phyloP scores from a whole-genome alignment of 2,113 vertebrate genomes.

The Marcusenius ussheri region DNA sequence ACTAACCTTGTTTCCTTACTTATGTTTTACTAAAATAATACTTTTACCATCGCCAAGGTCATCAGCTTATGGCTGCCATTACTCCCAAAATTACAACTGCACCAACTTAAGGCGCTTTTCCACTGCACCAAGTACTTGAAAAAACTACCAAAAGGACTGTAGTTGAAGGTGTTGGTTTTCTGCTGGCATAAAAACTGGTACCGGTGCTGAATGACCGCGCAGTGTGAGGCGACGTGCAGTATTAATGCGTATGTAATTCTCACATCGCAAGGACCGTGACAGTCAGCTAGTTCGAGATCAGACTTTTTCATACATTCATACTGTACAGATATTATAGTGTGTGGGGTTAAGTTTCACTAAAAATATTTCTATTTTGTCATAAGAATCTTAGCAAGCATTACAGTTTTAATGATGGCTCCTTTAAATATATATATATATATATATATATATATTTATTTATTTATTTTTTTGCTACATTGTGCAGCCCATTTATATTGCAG shows the following conservation, averaged over 20 bases:
- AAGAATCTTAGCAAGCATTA: too few species aligned
- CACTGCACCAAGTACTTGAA: neutral
- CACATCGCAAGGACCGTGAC: neutral
- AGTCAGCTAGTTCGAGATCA: neutral
- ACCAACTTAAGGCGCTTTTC: neutral
- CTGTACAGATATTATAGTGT: neutral
- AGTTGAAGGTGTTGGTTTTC: neutral
- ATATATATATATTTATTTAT: too few species aligned
- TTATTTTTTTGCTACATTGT: too few species aligned
- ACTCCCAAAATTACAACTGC: neutral
- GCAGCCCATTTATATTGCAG: too few species aligned
- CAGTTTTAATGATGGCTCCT: too few species aligned
- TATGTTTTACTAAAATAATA: neutral
- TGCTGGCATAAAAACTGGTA: neutral
- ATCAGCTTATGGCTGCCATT: neutral
- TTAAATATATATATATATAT: too few species aligned
- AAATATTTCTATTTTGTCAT: too few species aligned
- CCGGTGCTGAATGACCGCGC: neutral
- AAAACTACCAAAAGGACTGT: neutral
- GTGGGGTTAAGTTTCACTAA: too few species aligned
- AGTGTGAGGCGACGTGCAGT: neutral
- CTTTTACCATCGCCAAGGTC: neutral
- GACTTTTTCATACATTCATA: neutral
- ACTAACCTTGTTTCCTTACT: neutral
- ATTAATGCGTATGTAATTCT: neutral